Percentiles rank a stretch among this genome's conserved stretches.
These are phyloP conservation scores for Lepus europaeus DNA, from an alignment of 2,113 vertebrate species.

Conservation along the genomic window DNA sequence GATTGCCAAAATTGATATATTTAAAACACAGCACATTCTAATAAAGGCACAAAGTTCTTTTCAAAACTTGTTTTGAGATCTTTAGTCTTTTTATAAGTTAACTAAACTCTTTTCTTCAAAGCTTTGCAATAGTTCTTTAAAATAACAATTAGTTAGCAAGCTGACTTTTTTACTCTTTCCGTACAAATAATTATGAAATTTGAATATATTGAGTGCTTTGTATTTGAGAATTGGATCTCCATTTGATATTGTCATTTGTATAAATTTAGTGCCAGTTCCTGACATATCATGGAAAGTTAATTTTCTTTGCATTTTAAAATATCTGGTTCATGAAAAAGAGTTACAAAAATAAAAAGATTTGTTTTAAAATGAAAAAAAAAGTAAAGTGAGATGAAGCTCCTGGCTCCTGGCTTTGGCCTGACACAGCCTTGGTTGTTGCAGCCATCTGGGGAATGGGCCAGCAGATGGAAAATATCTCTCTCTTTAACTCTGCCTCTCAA, in stretches of 20 bases:
- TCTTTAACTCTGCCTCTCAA: too few relatives aligned
- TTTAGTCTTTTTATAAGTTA: conserved; percentile 86
- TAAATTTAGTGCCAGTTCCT: conserved; percentile 79
- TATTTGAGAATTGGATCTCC: conserved; percentile 85
- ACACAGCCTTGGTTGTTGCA: too few relatives aligned
- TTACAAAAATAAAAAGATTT: conserved; percentile 85
- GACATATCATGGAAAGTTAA: conserved; percentile 82
- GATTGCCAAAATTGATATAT: conserved; percentile 94
- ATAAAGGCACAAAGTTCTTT: conserved; percentile 97
- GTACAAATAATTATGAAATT: conserved; percentile 85
- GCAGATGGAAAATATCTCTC: too few relatives aligned
- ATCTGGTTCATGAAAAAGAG: conserved; percentile 86
- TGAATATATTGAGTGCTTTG: conserved; percentile 84
- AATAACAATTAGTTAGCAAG: conserved; percentile 81
- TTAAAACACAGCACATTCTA: conserved; percentile 96
- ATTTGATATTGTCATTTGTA: conserved; percentile 86
- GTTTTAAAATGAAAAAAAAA: too few relatives aligned
- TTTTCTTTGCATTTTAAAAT: conserved; percentile 85
- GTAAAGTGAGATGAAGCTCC: too few relatives aligned
- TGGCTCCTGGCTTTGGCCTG: too few relatives aligned
- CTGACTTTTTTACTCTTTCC: conserved; percentile 84
- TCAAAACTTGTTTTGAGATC: conserved; percentile 91
- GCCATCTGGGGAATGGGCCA: too few relatives aligned
- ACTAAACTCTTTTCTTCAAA: conserved; percentile 84
- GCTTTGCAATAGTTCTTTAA: conserved; percentile 82